Percentiles rank a stretch among this genome's conserved stretches.
Evolutionary conservation across 1,140 invertebrate species (phyloP).

Genomic region (Eubasilissa regina): DNA sequence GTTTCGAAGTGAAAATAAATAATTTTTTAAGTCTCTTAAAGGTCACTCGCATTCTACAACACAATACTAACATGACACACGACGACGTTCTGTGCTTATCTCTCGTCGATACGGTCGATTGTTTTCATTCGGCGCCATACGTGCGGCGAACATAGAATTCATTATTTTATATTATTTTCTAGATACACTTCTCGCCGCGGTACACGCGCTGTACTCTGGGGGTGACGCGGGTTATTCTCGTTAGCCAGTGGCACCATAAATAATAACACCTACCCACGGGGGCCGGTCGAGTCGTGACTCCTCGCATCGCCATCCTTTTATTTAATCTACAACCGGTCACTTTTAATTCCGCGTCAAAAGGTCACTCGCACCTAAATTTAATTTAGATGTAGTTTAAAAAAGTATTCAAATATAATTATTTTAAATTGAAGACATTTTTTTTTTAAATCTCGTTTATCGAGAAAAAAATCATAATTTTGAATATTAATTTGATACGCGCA

Average conservation of each 20-base stretch:
- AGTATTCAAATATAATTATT: neutral
- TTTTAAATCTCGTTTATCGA: no score
- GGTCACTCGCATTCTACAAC: no score
- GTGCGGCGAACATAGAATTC: slow-evolving; percentile 16
- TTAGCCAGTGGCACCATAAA: slow-evolving; percentile 16
- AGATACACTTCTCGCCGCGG: neutral
- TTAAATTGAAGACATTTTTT: no score
- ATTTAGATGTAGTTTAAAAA: neutral
- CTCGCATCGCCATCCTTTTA: slow-evolving; percentile 6
- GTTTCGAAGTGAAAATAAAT: no score
- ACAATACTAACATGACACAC: no score
- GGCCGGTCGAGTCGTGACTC: slow-evolving; percentile 16
- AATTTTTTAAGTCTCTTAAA: no score
- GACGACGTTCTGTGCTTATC: neutral
- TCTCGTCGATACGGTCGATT: neutral
- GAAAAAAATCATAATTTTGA: no score
- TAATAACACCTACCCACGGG: neutral
- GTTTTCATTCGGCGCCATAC: neutral
- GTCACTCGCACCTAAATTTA: neutral
- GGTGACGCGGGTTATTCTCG: slow-evolving; percentile 12
- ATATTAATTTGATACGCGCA: neutral
- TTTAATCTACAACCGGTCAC: neutral
- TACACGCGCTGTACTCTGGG: neutral
- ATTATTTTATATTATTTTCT: slow-evolving; percentile 20
- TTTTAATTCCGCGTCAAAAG: neutral